Base-by-base conservation (phyloP, 2,797 vertebrate genomes). In the Allobates femoralis region DNA sequence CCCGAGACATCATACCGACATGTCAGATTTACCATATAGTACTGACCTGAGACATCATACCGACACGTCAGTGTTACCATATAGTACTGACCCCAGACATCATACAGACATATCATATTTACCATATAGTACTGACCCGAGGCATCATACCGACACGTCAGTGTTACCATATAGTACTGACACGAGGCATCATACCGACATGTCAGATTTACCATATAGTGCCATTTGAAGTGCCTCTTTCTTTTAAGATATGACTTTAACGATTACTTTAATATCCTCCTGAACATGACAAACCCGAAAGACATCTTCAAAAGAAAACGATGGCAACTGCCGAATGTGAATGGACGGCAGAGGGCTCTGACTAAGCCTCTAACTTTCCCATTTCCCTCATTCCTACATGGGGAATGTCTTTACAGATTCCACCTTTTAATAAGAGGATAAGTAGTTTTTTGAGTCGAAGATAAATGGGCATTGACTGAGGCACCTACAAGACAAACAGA, bases 401-500 rank as follows among this genome's bases (percentile, higher is more conserved):
- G 21, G 34, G 14, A 46, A 46, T 3, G 51, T 46, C 73, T 30
- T 55, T 34, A 28, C 74, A 83, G 73, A 46, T 15, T 71, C 56
- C 46, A 56, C 74, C 21, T 87, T 56, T 69, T 76, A 77, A 51
- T 86, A 86, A 11, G 46, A 26, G 73, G 79, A 64, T 75, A 60
- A 86, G 67, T 53, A 28, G 21, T 23, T 81, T 62, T 51, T 55
- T 76, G 73, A 76, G 53, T 37, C 30, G 19, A 60, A 76, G 79
- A 67, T 76, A 82, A 87, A 87, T 87, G 69, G 4, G 28, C 37
- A 50, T 82, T 86, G 55, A 69, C 71, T 23, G n/a, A 83, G 80
- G 85, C 74, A 87, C 79, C 79, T 83, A 67, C 32, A 60, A 67
- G 80, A 71, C 56, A 62, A 69, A 81, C 51, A 78, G 3, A 51